phyloP scores from a whole-genome alignment of 2,113 vertebrate species.

The Tringa solitaria region DNA sequence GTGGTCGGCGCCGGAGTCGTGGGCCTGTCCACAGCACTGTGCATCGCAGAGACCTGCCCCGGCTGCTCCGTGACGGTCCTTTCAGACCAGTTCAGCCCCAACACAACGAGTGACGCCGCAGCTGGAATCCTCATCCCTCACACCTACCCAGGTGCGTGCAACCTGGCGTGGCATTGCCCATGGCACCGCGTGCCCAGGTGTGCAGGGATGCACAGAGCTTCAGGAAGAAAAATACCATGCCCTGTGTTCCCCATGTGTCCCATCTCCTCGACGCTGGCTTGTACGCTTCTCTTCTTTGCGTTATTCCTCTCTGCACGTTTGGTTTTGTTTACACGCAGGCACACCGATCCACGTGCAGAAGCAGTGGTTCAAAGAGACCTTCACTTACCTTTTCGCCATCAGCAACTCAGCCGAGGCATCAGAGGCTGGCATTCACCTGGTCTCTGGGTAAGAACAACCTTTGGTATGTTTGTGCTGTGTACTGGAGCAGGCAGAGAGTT shows the following conservation, averaged over 20 bases:
- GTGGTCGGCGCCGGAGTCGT: conserved; percentile 88
- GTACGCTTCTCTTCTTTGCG: not conserved
- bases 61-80: conserved; percentile 78
- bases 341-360: conserved; percentile 76
- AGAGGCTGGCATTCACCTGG: conserved; percentile 83
- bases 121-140: conserved; percentile 86
- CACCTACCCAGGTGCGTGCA: conserved; percentile 77
- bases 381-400: conserved; percentile 81
- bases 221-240: not conserved
- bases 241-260: not conserved
- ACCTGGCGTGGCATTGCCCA: accelerated
- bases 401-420: conserved; percentile 76
- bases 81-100: conserved; percentile 84
- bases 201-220: accelerated
- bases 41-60: conserved; percentile 75
- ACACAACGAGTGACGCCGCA: conserved; percentile 89
- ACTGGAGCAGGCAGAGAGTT: not conserved
- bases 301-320: not conserved
- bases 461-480: not conserved
- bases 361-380: conserved; percentile 88
- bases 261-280: not conserved
- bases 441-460: conserved; percentile 83
- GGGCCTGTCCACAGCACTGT: conserved; percentile 87
- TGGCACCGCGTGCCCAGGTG: accelerated
- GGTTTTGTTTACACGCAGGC: conserved; percentile 65